Base-by-base conservation (phyloP, 92 coral and sea anemone species). In the Palythoa grandis region DNA sequence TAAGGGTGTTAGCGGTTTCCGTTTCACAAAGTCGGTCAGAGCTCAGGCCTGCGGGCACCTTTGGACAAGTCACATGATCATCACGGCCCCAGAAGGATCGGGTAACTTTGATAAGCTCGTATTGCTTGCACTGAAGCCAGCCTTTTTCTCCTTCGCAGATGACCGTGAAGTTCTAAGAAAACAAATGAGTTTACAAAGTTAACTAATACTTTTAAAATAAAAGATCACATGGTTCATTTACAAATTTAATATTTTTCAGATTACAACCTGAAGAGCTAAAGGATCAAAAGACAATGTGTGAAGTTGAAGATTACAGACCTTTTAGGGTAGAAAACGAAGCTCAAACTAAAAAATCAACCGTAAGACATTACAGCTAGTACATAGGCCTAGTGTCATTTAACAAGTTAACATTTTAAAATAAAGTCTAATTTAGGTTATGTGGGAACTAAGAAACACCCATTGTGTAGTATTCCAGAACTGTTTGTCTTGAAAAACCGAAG, bases 91-190 rank as follows among this genome's bases (percentile, higher is more conserved):
- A 97, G 98, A 97, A 97, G 40, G 98, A 52, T 89, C 90, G 95
- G 37, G 99, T 97, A 82, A 97, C 74, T 82, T 97, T 97, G 94
- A 97, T 93, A 76, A 97, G 93, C 90, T 97, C 99, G 95, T 97
- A 97, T 82, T 97, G 99, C 82, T 97, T 97, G 88, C 99, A 97
- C 83, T 97, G 99, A 47, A 97, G 86, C 99, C 99, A 97, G 20
- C 99, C 99, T 93, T 97, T 97, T 91, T 97, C 99, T 69, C 99
- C 99, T 91, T 97, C 99, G 90, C 99, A 97, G 89, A 97, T 97
- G 68, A 97, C 98, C 63, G 99, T 97, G 86, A 97, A 97, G 95
- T 97, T 97, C 99, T 97, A 93, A 19, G 78, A 87, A 63, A 23
- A 37, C 9, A 82, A 74, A n/a, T 38, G 12, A 7, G 24, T 9